Evolutionary conservation across 2,888 invertebrate genomes (phyloP), one percentile per base, ranked within the genome.

Genomic region (Apamea anceps): DNA sequence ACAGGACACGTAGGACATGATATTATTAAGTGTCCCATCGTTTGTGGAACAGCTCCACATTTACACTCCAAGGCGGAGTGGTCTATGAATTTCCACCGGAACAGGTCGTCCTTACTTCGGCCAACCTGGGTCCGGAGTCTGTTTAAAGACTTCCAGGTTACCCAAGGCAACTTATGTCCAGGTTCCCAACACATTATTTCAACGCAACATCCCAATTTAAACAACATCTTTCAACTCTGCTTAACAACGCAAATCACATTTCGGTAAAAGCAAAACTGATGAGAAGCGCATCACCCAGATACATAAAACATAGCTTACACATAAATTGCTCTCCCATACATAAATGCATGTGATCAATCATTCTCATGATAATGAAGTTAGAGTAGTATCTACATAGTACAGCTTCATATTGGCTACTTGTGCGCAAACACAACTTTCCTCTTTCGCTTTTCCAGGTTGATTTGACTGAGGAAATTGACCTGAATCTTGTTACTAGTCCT

Each of bases 281-380:
- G 72, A 68, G 80, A 76, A 70, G 57, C 72, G 62, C 66, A 32
- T 79, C 87, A 72, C 87, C 85, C 57, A 85, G 62, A 85, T 87
- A 77, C 85, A 85, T 85, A 80, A 85, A 87, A 85, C 85, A 87
- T 84, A 10, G 45, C 60, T 72, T 57, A 62, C 63, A 78, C 79
- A 87, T 79, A 85, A 73, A 75, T 73, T 62, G 62, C 67, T 72
- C 60, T 67, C 28, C 48, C 76, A 76, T 85, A 60, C 85, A 87
- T 85, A 79, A 65, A 85, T 85, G 85, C 65, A 85, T 77, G 87
- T 37, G 76, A 87, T 85, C 85, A 79, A 79, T 85, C 85, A 79
- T 85, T 75, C 60, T 79, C 67, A 48, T 80, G 74, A 21, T 85
- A 87, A 87, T 82, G 75, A 81, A 72, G 72, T 79, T 77, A 77